phyloP scores from a whole-genome alignment of 53 echinoderm and acorn worm genomes.

The Henricia sp. region DNA sequence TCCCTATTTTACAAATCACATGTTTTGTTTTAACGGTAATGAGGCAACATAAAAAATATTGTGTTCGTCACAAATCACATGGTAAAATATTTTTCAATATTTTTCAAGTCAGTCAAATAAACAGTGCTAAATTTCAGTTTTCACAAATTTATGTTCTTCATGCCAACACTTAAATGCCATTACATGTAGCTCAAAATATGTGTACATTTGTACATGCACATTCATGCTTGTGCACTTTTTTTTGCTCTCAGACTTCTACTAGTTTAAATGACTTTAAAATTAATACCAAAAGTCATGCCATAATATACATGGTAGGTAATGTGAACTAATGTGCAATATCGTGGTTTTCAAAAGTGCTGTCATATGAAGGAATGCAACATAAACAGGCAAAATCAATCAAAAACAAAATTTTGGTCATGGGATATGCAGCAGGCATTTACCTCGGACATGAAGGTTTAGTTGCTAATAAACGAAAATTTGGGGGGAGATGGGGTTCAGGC shows the following conservation, averaged over 20 bases:
- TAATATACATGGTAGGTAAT: constrained; percentile 11
- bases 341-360: constrained; percentile 25
- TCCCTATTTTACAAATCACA: too few species aligned
- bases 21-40: too few species aligned
- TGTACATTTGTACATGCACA: not conserved
- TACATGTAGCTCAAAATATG: too few species aligned
- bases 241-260: too few species aligned
- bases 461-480: constrained; percentile 14
- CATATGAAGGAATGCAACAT: constrained; percentile 39
- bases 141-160: too few species aligned
- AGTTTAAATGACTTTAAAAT: too few species aligned
- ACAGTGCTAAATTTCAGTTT: too few species aligned
- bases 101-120: too few species aligned
- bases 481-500: constrained; percentile 31
- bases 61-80: too few species aligned
- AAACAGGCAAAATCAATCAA: constrained; percentile 48
- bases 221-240: constrained; percentile 22
- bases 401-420: constrained; percentile 31
- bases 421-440: not conserved
- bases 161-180: too few species aligned
- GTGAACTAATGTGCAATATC: constrained; percentile 8
- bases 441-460: not conserved
- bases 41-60: too few species aligned
- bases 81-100: too few species aligned
- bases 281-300: constrained; percentile 4